Base-by-base conservation (phyloP, 2,888 invertebrate species). In the Caenorhabditis sp. region DNA sequence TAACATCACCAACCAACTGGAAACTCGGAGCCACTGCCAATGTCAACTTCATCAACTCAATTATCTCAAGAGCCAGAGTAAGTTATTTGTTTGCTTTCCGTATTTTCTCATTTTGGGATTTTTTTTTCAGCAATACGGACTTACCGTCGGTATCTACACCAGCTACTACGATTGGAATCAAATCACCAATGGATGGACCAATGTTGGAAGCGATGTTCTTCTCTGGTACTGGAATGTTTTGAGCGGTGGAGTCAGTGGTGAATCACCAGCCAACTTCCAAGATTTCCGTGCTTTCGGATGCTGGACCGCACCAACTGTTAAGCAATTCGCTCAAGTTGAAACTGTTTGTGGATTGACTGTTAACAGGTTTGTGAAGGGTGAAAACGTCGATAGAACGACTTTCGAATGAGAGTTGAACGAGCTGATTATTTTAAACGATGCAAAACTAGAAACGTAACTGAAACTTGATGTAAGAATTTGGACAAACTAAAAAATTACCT, bases 1-100 rank as follows among this genome's bases (percentile, higher is more conserved):
- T 83, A 25, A 81, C 83, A 8, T 74, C 77, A 20, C 83, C 83
- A 43, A 70, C 78, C 72, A 80, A 77, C 72, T 83, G 83, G 83
- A 62, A 64, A 57, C 53, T 49, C 54, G 71, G 58, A 50, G 50
- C 63, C 5, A 63, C 38, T 8, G 56, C 59, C 59, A 81, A 83
- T 73, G 53, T 71, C 59, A 77, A 77, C 64, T 80, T 81, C 68
- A 78, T 82, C 72, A 67, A 69, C 60, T 59, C 59, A 27, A 70
- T 80, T 56, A 64, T 77, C 43, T 63, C 64, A 31, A 61, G 71
- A 59, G 82, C 80, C 26, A 71, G 66, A 68, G 80, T 78, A 36
- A 62, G 67, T 58, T 31, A 31, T 31, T 31, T 7, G 5, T 10
- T 31, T 31, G n/a, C 23, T 26, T 31, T 7, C 14, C 56, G 26